Evolutionary conservation across 1,140 invertebrate genomes (phyloP).

Genomic region (Bombyx mandarina): DNA sequence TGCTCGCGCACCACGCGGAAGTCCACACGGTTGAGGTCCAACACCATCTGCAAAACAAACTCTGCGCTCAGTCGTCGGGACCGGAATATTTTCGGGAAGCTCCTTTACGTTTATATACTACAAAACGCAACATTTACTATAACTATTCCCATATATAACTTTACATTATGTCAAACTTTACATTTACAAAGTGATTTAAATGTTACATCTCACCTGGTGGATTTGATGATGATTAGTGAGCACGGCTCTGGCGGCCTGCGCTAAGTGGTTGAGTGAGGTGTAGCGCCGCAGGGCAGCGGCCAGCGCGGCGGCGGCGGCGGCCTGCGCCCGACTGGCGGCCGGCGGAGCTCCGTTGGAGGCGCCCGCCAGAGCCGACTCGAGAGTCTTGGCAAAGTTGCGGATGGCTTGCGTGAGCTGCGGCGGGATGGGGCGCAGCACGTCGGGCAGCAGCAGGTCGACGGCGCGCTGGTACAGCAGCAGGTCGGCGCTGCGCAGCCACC

Average conservation of each 20-base stretch:
- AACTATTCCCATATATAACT: neutral
- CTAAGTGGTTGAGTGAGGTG: conserved; percentile 98
- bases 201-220: conserved; percentile 35
- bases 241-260: conserved; percentile 93
- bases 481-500: conserved; percentile 83
- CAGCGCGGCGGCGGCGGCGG: conserved; percentile 87
- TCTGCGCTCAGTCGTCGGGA: too few species aligned
- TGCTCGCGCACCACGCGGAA: conserved; percentile 94
- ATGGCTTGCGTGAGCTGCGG: conserved; percentile 89
- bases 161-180: neutral
- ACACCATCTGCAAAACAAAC: conserved; percentile 86
- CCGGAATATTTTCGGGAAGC: conserved; percentile 32
- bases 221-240: conserved; percentile 97
- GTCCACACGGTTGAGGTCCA: conserved; percentile 97
- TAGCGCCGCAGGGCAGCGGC: conserved; percentile 95
- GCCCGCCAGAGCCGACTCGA: conserved; percentile 76
- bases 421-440: conserved; percentile 95
- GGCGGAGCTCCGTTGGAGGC: conserved; percentile 90
- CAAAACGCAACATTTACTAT: neutral
- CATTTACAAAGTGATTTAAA: neutral
- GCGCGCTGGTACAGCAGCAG: conserved; percentile 96
- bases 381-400: conserved; percentile 60
- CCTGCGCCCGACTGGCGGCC: conserved; percentile 81
- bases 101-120: neutral
- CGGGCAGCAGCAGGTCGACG: conserved; percentile 95